Conservation (phyloP, 2,888 invertebrate species). For the Clusia tigrina region DNA sequence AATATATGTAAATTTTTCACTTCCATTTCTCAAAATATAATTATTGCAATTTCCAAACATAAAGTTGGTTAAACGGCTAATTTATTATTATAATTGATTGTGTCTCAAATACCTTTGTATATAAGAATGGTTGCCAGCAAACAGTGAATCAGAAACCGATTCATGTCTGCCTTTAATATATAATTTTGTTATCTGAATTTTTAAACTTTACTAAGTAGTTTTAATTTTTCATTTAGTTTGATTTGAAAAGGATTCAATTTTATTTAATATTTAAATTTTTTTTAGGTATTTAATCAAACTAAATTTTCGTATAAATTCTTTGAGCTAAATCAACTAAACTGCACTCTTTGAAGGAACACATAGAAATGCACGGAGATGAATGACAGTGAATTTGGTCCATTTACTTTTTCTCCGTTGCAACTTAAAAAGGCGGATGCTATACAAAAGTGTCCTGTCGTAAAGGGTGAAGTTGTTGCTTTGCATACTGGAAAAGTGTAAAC, state of each 20-base stretch:
- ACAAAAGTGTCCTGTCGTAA: background rate
- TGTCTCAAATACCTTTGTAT: slow-evolving; percentile 60
- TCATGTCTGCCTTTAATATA: slow-evolving; percentile 42
- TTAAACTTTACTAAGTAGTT: background rate
- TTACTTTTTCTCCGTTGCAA: slow-evolving; percentile 4
- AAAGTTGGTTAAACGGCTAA: too few species aligned
- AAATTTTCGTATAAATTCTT: slow-evolving; percentile 17
- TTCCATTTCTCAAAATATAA: too few species aligned
- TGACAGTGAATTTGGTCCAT: slow-evolving; percentile 31
- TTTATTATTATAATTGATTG: too few species aligned
- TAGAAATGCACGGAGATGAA: slow-evolving; percentile 46
- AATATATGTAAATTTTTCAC: slow-evolving; percentile 52
- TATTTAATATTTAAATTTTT: slow-evolving; percentile 10
- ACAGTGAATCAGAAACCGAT: slow-evolving; percentile 54
- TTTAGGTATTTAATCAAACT: slow-evolving; percentile 21
- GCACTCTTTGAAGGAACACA: slow-evolving; percentile 50
- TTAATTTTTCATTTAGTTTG: background rate
- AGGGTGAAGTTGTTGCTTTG: too few species aligned
- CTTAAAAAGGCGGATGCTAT: background rate
- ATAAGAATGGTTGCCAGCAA: slow-evolving; percentile 58
- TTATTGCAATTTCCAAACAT: too few species aligned
- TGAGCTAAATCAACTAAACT: slow-evolving; percentile 30
- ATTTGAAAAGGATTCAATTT: slow-evolving; percentile 33
- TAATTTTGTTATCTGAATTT: background rate
- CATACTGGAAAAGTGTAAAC: too few species aligned